Conservation (phyloP, 1,140 invertebrate genomes). For the Drosophila watanabei region DNA sequence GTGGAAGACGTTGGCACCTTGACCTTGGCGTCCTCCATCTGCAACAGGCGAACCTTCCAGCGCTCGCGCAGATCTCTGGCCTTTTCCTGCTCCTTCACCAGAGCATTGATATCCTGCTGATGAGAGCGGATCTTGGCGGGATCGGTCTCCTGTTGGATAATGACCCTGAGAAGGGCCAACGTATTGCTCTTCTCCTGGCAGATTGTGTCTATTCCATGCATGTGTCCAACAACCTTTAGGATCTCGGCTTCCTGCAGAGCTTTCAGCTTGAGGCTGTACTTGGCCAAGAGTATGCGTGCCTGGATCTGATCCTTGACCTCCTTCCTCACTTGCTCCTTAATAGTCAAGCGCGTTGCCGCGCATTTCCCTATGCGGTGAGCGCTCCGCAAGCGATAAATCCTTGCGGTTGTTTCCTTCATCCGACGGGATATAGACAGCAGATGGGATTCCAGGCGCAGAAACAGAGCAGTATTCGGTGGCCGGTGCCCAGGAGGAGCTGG, state of each 20-base stretch:
- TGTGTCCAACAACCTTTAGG: not conserved
- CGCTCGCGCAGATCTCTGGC: not conserved
- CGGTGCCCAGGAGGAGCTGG: not conserved
- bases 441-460: not conserved
- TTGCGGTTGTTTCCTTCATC: not conserved
- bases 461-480: not conserved
- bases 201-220: not conserved
- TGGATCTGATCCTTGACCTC: not conserved
- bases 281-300: not conserved
- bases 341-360: not conserved
- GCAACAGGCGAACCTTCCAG: not conserved
- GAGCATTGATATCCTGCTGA: not conserved
- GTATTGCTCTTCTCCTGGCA: not conserved
- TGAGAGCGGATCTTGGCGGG: not conserved
- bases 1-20: not conserved
- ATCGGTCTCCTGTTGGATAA: not conserved
- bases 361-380: not conserved
- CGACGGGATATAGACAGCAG: not conserved
- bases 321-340: not conserved
- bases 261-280: not conserved
- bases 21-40: constrained; percentile 1
- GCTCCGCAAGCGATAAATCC: not conserved
- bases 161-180: not conserved
- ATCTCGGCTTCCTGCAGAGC: constrained; percentile 22
- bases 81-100: not conserved